phyloP scores from a whole-genome alignment of 2,888 invertebrate species.

The Zeuzera pyrina region DNA sequence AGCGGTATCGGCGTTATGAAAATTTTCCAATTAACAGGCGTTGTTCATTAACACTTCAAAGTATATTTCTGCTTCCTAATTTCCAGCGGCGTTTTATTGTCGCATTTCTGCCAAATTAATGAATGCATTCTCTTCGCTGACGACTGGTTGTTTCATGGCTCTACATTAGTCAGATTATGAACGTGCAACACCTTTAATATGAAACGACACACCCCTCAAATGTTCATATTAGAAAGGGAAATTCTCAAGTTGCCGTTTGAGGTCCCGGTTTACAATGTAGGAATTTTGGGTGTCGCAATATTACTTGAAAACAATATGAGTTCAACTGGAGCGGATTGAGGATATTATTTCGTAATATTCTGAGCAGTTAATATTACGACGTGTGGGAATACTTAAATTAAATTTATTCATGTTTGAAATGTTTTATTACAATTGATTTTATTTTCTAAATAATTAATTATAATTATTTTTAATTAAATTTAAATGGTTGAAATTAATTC shows the following conservation, averaged over 20 bases:
- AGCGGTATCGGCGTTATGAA: conserved; percentile 6
- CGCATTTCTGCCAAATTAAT: conserved; percentile 33
- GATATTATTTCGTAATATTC: background rate
- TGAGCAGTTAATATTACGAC: background rate
- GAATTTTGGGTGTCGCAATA: background rate
- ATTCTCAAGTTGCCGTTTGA: background rate
- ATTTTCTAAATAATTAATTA: too few species aligned
- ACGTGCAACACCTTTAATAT: conserved; percentile 18
- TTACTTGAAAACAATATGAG: background rate
- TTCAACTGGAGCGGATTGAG: background rate
- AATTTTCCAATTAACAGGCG: conserved; percentile 6
- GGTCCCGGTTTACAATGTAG: background rate
- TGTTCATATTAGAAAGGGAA: background rate
- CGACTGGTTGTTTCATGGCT: conserved; percentile 23
- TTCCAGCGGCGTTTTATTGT: conserved; percentile 24
- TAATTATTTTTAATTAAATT: too few species aligned
- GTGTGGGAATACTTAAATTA: too few species aligned
- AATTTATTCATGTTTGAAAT: too few species aligned
- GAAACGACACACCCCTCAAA: background rate
- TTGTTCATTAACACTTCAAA: conserved; percentile 16
- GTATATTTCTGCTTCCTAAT: conserved; percentile 20
- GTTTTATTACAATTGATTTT: too few species aligned
- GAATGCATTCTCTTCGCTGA: conserved; percentile 32
- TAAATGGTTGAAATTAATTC: too few species aligned
- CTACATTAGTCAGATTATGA: conserved; percentile 30